phyloP scores from a whole-genome alignment of 2,888 invertebrate genomes.

The Rhimphoctona megacephalus region DNA sequence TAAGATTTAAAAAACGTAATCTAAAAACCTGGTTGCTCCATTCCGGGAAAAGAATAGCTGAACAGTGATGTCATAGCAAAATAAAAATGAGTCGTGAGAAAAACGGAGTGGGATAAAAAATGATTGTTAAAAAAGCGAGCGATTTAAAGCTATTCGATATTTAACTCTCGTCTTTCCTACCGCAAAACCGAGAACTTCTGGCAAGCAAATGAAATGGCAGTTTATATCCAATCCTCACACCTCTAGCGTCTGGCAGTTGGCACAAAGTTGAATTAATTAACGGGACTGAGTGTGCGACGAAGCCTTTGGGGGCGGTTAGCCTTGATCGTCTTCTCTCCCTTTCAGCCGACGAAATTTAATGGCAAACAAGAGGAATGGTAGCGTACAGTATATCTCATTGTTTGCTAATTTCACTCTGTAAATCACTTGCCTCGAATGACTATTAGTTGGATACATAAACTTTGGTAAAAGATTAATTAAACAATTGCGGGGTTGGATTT shows the following conservation, averaged over 20 bases:
- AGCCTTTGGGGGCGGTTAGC: constrained; percentile 20
- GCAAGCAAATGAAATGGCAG: constrained; percentile 27
- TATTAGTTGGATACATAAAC: constrained; percentile 54
- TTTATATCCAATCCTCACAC: constrained; percentile 47
- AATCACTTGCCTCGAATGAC: constrained; percentile 23
- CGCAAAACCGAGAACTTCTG: constrained; percentile 2
- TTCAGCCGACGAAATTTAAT: constrained; percentile 29
- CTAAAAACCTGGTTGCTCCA: no score
- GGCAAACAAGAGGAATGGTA: constrained; percentile 20
- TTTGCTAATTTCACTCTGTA: constrained; percentile 37
- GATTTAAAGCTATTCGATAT: constrained; percentile 15
- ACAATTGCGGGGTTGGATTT: background rate
- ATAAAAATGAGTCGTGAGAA: background rate
- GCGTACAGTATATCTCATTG: constrained; percentile 8
- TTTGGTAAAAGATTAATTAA: constrained; percentile 20
- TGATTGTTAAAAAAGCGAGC: background rate
- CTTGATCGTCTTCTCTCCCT: constrained; percentile 27
- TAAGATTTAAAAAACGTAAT: background rate
- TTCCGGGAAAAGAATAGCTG: background rate
- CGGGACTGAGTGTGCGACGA: constrained; percentile 28
- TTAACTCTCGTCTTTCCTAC: background rate
- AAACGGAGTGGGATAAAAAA: background rate
- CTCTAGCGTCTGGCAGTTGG: constrained; percentile 46
- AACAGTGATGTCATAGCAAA: background rate
- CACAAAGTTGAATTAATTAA: constrained; percentile 62